These are phyloP conservation scores for Heteromyza rotundicornis DNA, from an alignment of 2,888 invertebrate genomes.

Conservation along the genomic window DNA sequence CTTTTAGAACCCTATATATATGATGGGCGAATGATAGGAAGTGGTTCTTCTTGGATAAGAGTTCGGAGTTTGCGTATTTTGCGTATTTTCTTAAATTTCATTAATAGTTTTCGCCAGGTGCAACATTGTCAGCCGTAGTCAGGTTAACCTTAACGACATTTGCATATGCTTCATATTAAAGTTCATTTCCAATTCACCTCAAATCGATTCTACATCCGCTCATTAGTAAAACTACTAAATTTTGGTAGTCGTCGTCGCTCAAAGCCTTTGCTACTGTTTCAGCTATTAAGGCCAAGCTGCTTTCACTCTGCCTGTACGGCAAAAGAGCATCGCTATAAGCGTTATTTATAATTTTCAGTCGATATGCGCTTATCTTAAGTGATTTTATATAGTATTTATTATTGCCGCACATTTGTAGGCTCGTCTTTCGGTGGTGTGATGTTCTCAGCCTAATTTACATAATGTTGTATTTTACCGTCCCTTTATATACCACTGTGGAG, in stretches of 20 bases:
- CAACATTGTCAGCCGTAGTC: too few species aligned
- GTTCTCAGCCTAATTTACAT: constrained; percentile 53
- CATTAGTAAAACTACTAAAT: constrained; percentile 25
- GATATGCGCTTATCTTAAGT: constrained; percentile 40
- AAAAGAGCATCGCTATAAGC: too few species aligned
- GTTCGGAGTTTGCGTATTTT: too few species aligned
- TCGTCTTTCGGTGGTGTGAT: too few species aligned
- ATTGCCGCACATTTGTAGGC: too few species aligned
- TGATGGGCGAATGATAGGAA: too few species aligned
- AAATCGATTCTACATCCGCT: constrained; percentile 30
- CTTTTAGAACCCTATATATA: too few species aligned
- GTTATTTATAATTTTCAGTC: not conserved
- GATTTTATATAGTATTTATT: constrained; percentile 40
- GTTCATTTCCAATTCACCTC: not conserved
- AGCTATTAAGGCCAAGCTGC: constrained; percentile 13
- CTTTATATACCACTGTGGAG: not conserved
- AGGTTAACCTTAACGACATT: too few species aligned
- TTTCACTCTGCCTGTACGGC: constrained; percentile 30
- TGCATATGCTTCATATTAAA: constrained; percentile 10
- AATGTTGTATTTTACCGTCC: constrained; percentile 42
- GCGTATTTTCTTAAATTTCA: too few species aligned
- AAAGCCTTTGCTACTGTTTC: not conserved
- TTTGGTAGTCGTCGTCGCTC: constrained; percentile 3
- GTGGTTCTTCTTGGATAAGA: too few species aligned
- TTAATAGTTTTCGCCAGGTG: too few species aligned